phyloP scores from a whole-genome alignment of 2,113 vertebrate genomes.

The Petromus typicus region DNA sequence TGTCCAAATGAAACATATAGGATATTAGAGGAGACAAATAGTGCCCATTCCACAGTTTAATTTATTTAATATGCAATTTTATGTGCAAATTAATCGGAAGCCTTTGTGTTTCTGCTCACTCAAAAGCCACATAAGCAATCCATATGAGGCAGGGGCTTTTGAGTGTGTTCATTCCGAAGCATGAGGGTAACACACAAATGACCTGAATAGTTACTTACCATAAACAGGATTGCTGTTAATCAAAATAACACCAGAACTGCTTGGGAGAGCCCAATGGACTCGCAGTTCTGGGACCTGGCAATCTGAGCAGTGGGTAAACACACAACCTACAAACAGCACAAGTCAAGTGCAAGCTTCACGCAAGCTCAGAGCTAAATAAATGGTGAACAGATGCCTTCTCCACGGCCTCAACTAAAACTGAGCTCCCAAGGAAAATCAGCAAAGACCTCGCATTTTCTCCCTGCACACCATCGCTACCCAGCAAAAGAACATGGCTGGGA shows the following conservation, averaged over 20 bases:
- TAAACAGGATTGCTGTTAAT: conserved; percentile 70
- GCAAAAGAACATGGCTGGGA: no score
- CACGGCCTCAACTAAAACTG: background rate
- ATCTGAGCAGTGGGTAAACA: background rate
- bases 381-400: conserved; percentile 27
- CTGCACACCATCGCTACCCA: background rate
- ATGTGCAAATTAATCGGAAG: conserved; percentile 64
- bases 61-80: conserved; percentile 55
- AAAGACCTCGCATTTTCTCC: background rate
- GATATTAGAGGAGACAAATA: conserved; percentile 62
- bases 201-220: conserved; percentile 64
- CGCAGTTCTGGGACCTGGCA: background rate
- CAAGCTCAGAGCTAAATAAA: conserved; percentile 31
- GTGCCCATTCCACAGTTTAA: conserved; percentile 57
- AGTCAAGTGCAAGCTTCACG: background rate
- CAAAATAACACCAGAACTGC: conserved; percentile 58
- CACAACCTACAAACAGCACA: background rate
- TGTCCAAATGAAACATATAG: conserved; percentile 60
- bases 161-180: conserved; percentile 72
- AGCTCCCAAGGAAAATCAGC: background rate
- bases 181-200: conserved; percentile 72
- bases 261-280: conserved; percentile 37
- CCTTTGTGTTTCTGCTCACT: conserved; percentile 59
- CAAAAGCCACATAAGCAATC: conserved; percentile 77
- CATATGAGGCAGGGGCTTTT: conserved; percentile 60